Percentiles rank a stretch among this genome's conserved stretches.
These are phyloP conservation scores for Sympetrum striolatum DNA, from an alignment of 2,888 invertebrate species.

Conservation along the genomic window DNA sequence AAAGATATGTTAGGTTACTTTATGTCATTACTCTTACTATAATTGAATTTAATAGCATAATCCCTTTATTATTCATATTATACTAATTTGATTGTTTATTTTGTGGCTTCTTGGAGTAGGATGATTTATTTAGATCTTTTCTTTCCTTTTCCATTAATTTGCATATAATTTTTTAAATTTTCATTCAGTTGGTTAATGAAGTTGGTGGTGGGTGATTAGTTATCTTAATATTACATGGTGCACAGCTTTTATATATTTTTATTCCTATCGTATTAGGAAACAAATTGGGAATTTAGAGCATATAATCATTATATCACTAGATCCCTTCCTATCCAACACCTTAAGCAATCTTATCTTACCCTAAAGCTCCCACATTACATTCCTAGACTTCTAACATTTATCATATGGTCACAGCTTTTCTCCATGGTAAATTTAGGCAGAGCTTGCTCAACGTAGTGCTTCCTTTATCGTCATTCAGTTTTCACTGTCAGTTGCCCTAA, in stretches of 20 bases:
- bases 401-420: neutral
- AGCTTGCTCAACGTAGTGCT: slow-evolving; percentile 23
- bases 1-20: too few relatives aligned
- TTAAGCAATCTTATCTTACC: neutral
- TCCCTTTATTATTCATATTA: neutral
- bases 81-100: slow-evolving; percentile 47
- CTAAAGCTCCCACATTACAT: neutral
- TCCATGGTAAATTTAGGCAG: neutral
- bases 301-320: neutral
- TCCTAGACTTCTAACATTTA: neutral
- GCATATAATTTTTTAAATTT: neutral
- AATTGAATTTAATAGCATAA: too few relatives aligned
- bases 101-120: slow-evolving; percentile 43
- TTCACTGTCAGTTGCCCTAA: neutral
- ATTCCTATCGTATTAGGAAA: neutral
- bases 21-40: too few relatives aligned
- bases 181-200: neutral
- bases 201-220: slow-evolving; percentile 24
- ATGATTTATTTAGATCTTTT: slow-evolving; percentile 6
- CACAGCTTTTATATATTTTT: neutral
- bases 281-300: neutral
- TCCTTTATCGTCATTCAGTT: slow-evolving; percentile 21
- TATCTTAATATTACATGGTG: neutral
- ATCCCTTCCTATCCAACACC: neutral
- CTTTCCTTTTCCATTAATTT: slow-evolving; percentile 45